Conservation (phyloP, 2,113 vertebrate species). For the Oreochromis spilurus region DNA sequence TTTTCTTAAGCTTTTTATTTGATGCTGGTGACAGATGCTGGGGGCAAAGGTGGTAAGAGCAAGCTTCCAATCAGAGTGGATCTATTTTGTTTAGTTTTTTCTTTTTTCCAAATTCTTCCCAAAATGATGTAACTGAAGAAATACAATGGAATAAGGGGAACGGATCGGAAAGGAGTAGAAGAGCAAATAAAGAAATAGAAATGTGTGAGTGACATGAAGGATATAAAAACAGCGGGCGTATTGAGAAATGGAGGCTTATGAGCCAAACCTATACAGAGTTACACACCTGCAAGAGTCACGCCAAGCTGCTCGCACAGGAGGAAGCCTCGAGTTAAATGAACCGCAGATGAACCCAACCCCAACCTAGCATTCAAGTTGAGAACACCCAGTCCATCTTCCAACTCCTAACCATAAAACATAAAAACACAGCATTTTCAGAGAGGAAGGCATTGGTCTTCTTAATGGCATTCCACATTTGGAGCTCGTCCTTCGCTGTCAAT, state of each 20-base stretch:
- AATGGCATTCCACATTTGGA: constrained; percentile 42
- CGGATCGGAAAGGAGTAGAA: not conserved
- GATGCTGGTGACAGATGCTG: constrained; percentile 31
- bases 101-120: not conserved
- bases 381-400: constrained; percentile 18
- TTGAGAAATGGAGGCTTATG: not conserved
- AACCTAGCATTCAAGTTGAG: constrained; percentile 17
- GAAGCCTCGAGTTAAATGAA: constrained; percentile 21
- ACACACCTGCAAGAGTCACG: constrained; percentile 7
- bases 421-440: constrained; percentile 4
- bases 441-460: constrained; percentile 50
- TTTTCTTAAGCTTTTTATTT: not conserved
- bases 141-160: not conserved
- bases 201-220: not conserved
- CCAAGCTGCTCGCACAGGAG: constrained; percentile 8
- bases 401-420: constrained; percentile 12
- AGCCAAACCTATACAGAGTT: not conserved
- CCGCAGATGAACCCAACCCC: not conserved
- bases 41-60: constrained; percentile 2
- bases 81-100: not conserved
- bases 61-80: not conserved
- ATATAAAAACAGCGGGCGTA: constrained; percentile 13
- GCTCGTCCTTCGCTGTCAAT: constrained; percentile 12
- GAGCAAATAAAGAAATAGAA: not conserved
- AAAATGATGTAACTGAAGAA: not conserved